phyloP scores from a whole-genome alignment of 2,888 invertebrate genomes.

The Stenichneumon culpator region DNA sequence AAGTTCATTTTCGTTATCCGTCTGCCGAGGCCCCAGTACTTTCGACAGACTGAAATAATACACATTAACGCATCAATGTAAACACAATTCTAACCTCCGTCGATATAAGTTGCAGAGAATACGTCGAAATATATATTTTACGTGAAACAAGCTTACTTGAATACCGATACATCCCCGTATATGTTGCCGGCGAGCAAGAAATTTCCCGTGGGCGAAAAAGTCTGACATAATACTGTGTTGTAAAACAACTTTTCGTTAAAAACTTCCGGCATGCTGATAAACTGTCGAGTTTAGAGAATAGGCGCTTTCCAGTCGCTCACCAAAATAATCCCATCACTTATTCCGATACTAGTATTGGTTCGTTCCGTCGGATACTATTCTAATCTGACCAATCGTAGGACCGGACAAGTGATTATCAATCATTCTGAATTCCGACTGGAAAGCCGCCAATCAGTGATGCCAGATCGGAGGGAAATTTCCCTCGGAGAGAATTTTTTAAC shows the following conservation, averaged over 20 bases:
- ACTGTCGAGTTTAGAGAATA: too few relatives aligned
- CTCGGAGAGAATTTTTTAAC: too few relatives aligned
- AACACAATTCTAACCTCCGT: slow-evolving; percentile 50
- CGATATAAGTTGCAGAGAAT: neutral
- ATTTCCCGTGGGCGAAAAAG: slow-evolving; percentile 94
- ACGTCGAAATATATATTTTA: neutral
- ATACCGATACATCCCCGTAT: slow-evolving; percentile 93
- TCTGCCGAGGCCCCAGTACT: slow-evolving; percentile 87
- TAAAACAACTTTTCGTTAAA: slow-evolving; percentile 88
- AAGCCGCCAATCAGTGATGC: too few relatives aligned
- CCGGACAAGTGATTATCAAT: too few relatives aligned
- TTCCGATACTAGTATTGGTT: too few relatives aligned
- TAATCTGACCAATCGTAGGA: too few relatives aligned
- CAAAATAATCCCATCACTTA: too few relatives aligned
- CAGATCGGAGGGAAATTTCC: too few relatives aligned
- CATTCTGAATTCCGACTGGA: too few relatives aligned
- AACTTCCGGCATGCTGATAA: slow-evolving; percentile 73
- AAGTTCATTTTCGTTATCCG: slow-evolving; percentile 86
- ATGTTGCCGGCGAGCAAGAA: slow-evolving; percentile 94
- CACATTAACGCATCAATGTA: slow-evolving; percentile 14
- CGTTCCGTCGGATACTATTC: too few relatives aligned
- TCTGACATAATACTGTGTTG: slow-evolving; percentile 93
- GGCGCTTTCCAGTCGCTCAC: too few relatives aligned
- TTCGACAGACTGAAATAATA: slow-evolving; percentile 87
- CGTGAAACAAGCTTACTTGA: slow-evolving; percentile 88